Base-by-base conservation (phyloP, 2,113 vertebrate genomes). In the Andinoacara biseriatus region DNA sequence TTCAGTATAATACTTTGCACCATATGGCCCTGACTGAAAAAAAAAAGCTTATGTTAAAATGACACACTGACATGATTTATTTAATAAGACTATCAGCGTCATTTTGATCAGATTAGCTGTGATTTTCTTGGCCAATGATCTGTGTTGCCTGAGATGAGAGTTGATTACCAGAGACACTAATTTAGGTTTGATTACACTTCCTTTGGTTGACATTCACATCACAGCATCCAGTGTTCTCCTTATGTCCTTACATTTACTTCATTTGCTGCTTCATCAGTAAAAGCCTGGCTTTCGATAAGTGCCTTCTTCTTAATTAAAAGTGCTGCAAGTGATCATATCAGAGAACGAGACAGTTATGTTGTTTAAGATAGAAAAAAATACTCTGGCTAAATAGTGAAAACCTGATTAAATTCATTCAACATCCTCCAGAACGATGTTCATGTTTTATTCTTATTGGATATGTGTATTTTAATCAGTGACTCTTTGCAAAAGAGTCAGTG, bases 141-240 rank as follows among this genome's bases (percentile, higher is more conserved):
- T 82, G 76, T 38, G 78, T 40, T 84, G 60, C 56, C 61, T 56
- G 57, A 84, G 76, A 90, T 78, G 67, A 78, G 83, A 63, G 76
- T 13, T 86, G 89, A 92, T 90, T 82, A 86, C 24, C 54, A 57
- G 62, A 82, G 63, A 72, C 9, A n/a, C 80, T 78, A 78, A 85
- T 88, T 84, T 65, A 60, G 49, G 77, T 38, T 74, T 88, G 89
- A 92, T 91, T 92, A 76, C 69, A 80, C 78, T 91, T 93, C 76
- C 86, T 75, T 90, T 84, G 83, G 81, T 80, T 81, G 85, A 82
- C 65, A 72, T 58, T 57, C 58, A 67, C 31, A 14, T 76, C 58
- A 75, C 65, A 78, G n/a, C 62, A 80, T 74, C 84, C 72, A 84
- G 58, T 1, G 17, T 35, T 83, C 74, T 80, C 79, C 59, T 38